Base-by-base conservation (phyloP, 2,113 vertebrate species). In the Ageneiosus marmoratus region DNA sequence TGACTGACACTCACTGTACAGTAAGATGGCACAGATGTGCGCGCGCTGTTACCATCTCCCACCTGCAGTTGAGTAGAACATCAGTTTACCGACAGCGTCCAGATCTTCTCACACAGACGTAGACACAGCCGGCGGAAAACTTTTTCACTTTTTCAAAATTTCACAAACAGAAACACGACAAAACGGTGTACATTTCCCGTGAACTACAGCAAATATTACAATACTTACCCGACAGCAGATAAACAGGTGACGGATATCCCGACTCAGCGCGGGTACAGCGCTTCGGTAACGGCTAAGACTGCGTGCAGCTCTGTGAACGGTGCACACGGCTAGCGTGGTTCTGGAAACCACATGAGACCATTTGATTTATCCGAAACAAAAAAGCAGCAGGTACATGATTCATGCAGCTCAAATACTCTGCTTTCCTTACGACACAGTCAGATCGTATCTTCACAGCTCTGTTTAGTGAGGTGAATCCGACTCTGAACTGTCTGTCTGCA, bases 221-320 rank as follows among this genome's bases (percentile, higher is more conserved):
- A 51, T 69, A 85, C 87, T 87, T 81, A 88, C 85, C 81, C 27
- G 50, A 55, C 67, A 63, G 29, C 41, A 34, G 74, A 77, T 84
- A 48, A 41, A 55, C 29, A 46, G 69, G 70, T 72, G 12, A 46
- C 46, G 41, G 15, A 29, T 27, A 62, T 69, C 56, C 67, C 16
- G 78, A 87, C 79, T 84, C 34, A 79, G 83, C 75, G 88, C 80
- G 58, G 86, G 53, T 76, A n/a, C 75, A 69, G 62, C 76, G 79
- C 78, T 79, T 78, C 82, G 60, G 53, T 29, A 69, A 37, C 51
- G 65, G 82, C 79, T 83, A 69, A 74, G n/a, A 32, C 27, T 34
- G 79, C 27, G 44, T 56, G 55, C 77, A 81, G 50, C 77, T 51
- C n/a, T 41, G 74, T 29, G 44, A 56, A 83, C 53, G 32, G 76